Percentiles rank a stretch among this genome's conserved stretches.
phyloP scores from a whole-genome alignment of 1,140 invertebrate genomes.

The Hylyphantes graminicola region DNA sequence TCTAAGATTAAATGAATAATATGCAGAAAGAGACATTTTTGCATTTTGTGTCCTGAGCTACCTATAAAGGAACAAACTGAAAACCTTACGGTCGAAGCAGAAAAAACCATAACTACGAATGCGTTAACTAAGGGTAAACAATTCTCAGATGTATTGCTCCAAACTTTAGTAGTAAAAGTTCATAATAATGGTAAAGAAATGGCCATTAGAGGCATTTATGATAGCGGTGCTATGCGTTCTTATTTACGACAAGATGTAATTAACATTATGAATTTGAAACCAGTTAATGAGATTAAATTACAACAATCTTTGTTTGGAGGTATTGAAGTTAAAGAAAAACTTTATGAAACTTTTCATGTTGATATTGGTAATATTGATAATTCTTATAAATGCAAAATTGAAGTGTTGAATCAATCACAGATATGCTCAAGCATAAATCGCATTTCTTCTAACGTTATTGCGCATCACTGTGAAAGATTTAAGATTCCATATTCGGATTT shows the following conservation, averaged over 20 bases:
- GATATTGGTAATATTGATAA: slow-evolving; percentile 21
- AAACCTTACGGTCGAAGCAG: not conserved
- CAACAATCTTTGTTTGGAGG: slow-evolving; percentile 34
- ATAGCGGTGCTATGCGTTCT: slow-evolving; percentile 8
- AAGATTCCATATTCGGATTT: not conserved
- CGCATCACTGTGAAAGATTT: not conserved
- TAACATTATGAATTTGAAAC: slow-evolving; percentile 16
- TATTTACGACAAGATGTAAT: slow-evolving; percentile 13
- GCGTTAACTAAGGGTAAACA: slow-evolving; percentile 22
- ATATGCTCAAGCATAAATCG: slow-evolving; percentile 24
- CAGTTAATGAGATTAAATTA: not conserved
- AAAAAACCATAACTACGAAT: slow-evolving; percentile 13
- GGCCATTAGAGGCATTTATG: slow-evolving; percentile 7
- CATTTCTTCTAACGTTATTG: slow-evolving; percentile 10
- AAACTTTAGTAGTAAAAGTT: slow-evolving; percentile 40
- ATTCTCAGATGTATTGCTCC: slow-evolving; percentile 29
- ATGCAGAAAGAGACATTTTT: slow-evolving; percentile 27
- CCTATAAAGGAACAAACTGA: not conserved
- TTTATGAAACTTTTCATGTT: slow-evolving; percentile 5
- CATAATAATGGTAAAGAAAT: slow-evolving; percentile 13
- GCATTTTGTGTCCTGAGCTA: slow-evolving; percentile 20
- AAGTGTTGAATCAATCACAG: slow-evolving; percentile 11
- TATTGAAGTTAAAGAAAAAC: slow-evolving; percentile 1
- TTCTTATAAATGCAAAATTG: slow-evolving; percentile 22
- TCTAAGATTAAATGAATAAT: slow-evolving; percentile 7